Evolutionary conservation across 2,888 invertebrate genomes (phyloP).

Genomic region (Cheilosia grossa): DNA sequence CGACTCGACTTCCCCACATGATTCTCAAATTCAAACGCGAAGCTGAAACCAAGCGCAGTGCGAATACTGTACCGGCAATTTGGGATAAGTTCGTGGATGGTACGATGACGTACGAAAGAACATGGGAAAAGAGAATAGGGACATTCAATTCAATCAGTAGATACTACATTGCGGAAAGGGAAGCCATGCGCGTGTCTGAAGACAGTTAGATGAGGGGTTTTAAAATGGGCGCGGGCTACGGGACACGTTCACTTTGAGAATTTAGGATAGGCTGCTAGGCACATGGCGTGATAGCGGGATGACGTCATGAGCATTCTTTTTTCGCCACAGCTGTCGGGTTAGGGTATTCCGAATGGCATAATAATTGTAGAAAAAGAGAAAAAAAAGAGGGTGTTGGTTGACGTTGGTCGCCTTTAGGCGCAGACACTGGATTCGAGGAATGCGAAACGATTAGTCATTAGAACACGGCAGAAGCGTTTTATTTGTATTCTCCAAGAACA

Average conservation of each 20-base stretch:
- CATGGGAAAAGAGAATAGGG: conserved; percentile 29
- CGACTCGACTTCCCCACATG: not conserved
- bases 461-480: not conserved
- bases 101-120: conserved; percentile 31
- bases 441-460: conserved; percentile 25
- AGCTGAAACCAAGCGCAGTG: conserved; percentile 43
- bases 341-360: conserved; percentile 8
- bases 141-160: not conserved
- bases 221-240: not conserved
- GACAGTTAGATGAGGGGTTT: conserved; percentile 26
- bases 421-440: conserved; percentile 7
- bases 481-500: not conserved
- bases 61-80: conserved; percentile 66
- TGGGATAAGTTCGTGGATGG: conserved; percentile 31
- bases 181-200: conserved; percentile 57
- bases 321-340: conserved; percentile 45
- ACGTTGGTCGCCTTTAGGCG: conserved; percentile 31
- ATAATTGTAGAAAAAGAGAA: not conserved
- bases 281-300: conserved; percentile 68
- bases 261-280: conserved; percentile 27
- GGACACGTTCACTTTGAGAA: conserved; percentile 3
- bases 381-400: conserved; percentile 1
- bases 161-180: conserved; percentile 17
- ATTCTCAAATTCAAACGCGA: not conserved
- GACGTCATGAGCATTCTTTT: conserved; percentile 44